Base-by-base conservation (phyloP, 2,113 vertebrate species). In the Rutilus rutilus region DNA sequence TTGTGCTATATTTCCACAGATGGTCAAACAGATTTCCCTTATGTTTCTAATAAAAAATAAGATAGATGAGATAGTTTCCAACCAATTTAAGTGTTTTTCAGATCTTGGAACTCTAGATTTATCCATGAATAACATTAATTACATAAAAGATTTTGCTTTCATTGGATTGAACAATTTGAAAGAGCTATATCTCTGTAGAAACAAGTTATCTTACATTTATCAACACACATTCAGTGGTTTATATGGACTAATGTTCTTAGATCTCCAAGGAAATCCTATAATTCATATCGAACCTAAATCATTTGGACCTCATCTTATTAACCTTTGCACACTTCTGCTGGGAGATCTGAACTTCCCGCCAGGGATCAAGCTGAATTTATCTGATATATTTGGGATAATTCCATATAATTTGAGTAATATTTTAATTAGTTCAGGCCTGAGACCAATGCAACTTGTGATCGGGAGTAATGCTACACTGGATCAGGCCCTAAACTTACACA, bases 251-350 rank as follows among this genome's bases (percentile, higher is more conserved):
- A n/a, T 19, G 39, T 33, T 65, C 4, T 33, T 82, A 15, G 27
- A 86, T 62, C 79, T 86, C 9, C 54, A 64, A 15, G 27, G n/a
- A 57, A 86, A 82, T 75, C 78, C 85, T 15, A 23, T 86, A 33
- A 42, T 54, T 80, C 21, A 19, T 7, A 75, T 75, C 3, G 69
- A 74, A 65, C 6, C 79, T 19, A 9, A 19, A 15, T 80, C 69
- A 27, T 86, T 86, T 36, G 27, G 69, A 54, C 27, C 50, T 17
- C 27, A 60, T 17, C 60, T 86, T 6, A 65, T 82, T 19, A 86
- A 65, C 27, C 78, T 86, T 60, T 3, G 4, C 17, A 25, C 30
- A 39, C 17, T 86, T 10, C 19, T 69, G 11, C 15, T 82, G 67
- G 80, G 85, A 25, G 73, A 73, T 52, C 27, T 76, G 19, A n/a